These are phyloP conservation scores for Drosophila koepferae DNA, from an alignment of 2,888 invertebrate species.

Conservation along the genomic window DNA sequence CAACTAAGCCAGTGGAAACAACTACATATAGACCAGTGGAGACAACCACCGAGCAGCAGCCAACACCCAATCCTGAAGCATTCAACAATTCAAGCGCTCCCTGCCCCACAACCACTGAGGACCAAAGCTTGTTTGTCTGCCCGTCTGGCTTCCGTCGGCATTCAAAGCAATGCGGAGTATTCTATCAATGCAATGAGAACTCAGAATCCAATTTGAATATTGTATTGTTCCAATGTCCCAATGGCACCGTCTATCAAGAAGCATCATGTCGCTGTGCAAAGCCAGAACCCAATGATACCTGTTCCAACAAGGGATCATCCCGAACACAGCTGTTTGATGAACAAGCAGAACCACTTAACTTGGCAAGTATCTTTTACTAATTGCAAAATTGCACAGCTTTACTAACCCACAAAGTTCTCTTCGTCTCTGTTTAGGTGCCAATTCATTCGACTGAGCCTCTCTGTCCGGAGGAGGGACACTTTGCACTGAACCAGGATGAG, in stretches of 20 bases:
- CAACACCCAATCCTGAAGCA: conserved; percentile 23
- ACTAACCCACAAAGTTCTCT: neutral
- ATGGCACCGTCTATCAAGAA: conserved; percentile 91
- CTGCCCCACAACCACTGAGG: conserved; percentile 85
- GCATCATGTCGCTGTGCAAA: conserved; percentile 90
- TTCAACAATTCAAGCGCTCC: conserved; percentile 55
- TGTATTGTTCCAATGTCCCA: conserved; percentile 91
- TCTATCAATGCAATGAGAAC: conserved; percentile 92
- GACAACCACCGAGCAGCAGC: conserved; percentile 41
- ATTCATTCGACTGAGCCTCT: conserved; percentile 86
- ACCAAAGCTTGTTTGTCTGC: conserved; percentile 91
- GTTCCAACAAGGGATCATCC: conserved; percentile 51
- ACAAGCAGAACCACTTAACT: conserved; percentile 69
- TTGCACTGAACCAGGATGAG: conserved; percentile 88
- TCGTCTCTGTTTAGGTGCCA: conserved; percentile 87
- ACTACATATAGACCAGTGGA: conserved; percentile 30
- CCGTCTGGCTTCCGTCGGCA: conserved; percentile 93
- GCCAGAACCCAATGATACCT: conserved; percentile 86
- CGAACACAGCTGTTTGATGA: conserved; percentile 69
- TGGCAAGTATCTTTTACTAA: conserved; percentile 63
- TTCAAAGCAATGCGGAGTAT: conserved; percentile 92
- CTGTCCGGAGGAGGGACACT: conserved; percentile 90
- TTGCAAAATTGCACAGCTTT: neutral
- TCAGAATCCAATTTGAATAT: conserved; percentile 90
- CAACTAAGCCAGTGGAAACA: conserved; percentile 23